Base-by-base conservation (phyloP, 64 coral and sea anemone species). In the Porites australiensis region DNA sequence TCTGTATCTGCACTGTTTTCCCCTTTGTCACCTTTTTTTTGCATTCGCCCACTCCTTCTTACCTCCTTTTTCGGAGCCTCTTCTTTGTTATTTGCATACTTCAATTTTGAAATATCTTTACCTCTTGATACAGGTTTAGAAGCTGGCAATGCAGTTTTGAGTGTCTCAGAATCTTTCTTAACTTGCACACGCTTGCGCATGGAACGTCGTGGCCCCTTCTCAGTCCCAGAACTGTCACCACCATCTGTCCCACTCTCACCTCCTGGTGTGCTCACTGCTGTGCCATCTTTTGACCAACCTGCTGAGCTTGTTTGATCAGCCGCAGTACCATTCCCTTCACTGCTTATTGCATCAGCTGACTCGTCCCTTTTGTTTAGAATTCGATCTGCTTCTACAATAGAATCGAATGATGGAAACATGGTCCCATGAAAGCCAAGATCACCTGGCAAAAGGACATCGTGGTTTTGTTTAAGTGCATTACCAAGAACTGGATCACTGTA, bases 371-470 rank as follows among this genome's bases (percentile, higher is more conserved):
- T 49, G 79, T 83, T 47, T 8, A 81, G 9, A 75, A 93, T 67
- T 60, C 59, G 52, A 50, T 87, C 72, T 48, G 91, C 44, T 85
- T 75, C 58, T 45, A 68, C 83, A 13, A 74, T 63, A 43, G 72
- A 66, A 93, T 55, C 15, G 58, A 79, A 58, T 45, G 91, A 93
- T 54, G 71, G 64, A 70, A 77, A 69, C 75, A 93, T 61, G 82
- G 63, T 52, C 53, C 74, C 69, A 73, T 88, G 64, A 60, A 83
- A 75, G 77, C 82, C 18, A 15, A 94, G 82, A 64, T 68, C 92
- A 7, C 72, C 92, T 57, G 87, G 77, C 37, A 89, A 89, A 55
- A 82, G 88, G 19, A 94, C 87, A 73, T 94, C 92, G 22, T 89
- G 92, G 58, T 94, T 88, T 22, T 64, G 46, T 63, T 75, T 93